Conservation (phyloP, 2,888 invertebrate genomes). For the Xestia sexstrigata region DNA sequence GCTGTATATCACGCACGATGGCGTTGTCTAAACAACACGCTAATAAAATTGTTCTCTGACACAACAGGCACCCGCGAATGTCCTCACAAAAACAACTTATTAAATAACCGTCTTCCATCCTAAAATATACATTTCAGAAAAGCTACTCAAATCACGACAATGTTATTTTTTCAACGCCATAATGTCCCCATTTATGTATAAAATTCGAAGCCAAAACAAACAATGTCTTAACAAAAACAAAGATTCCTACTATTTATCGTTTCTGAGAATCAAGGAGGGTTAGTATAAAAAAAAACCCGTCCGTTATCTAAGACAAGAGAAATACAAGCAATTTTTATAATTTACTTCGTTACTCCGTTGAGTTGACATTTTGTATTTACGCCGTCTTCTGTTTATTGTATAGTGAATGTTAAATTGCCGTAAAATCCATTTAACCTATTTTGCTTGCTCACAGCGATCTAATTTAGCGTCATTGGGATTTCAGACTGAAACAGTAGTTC, state of each 20-base stretch:
- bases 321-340: constrained; percentile 70
- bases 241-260: constrained; percentile 64
- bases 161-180: constrained; percentile 61
- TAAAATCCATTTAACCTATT: constrained; percentile 60
- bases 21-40: constrained; percentile 60
- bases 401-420: constrained; percentile 63
- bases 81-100: constrained; percentile 59
- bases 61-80: constrained; percentile 45
- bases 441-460: constrained; percentile 53
- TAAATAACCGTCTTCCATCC: constrained; percentile 50
- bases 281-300: constrained; percentile 57
- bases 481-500: constrained; percentile 25
- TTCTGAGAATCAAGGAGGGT: constrained; percentile 57
- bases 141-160: constrained; percentile 45
- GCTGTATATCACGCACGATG: constrained; percentile 40
- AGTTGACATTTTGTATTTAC: constrained; percentile 66
- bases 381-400: constrained; percentile 65
- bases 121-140: constrained; percentile 60
- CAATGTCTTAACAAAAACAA: constrained; percentile 62
- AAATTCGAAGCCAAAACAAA: constrained; percentile 64
- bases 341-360: constrained; percentile 64
- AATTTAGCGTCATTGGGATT: constrained; percentile 50
- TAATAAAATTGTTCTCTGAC: constrained; percentile 61
- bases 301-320: constrained; percentile 63
- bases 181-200: constrained; percentile 48